phyloP scores from a whole-genome alignment of 2,888 invertebrate species.

The Nematopogon swammerdamellus region DNA sequence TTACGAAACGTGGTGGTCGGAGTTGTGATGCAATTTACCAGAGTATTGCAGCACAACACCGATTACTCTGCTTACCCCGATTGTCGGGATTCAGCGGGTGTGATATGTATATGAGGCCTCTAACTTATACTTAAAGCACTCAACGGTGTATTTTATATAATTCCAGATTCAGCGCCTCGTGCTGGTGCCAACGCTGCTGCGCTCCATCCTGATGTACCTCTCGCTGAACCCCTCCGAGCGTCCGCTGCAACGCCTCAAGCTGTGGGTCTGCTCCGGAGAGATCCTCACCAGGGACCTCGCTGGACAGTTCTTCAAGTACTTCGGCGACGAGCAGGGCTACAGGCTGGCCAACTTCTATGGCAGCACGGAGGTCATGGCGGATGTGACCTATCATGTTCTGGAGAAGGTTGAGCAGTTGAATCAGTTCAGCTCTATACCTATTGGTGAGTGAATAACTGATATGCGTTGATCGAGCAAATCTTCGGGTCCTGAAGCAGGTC shows the following conservation, averaged over 20 bases:
- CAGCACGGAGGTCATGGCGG: slow-evolving; percentile 90
- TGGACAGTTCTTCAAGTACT: slow-evolving; percentile 71
- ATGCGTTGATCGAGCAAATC: too few relatives aligned
- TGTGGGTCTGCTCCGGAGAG: slow-evolving; percentile 90
- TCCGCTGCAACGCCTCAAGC: slow-evolving; percentile 58
- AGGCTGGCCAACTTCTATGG: slow-evolving; percentile 86
- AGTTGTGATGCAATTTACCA: too few relatives aligned
- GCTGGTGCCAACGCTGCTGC: slow-evolving; percentile 78
- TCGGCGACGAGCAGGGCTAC: slow-evolving; percentile 59
- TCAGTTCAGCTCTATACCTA: slow-evolving; percentile 69
- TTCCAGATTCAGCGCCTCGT: slow-evolving; percentile 73
- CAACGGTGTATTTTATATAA: not conserved
- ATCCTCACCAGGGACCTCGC: slow-evolving; percentile 69
- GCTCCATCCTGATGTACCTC: slow-evolving; percentile 73
- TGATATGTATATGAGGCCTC: too few relatives aligned
- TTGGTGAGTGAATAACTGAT: slow-evolving; percentile 73
- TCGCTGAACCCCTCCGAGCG: slow-evolving; percentile 56
- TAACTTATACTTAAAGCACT: too few relatives aligned
- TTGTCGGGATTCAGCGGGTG: too few relatives aligned
- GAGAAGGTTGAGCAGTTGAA: slow-evolving; percentile 59
- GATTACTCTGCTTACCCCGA: too few relatives aligned
- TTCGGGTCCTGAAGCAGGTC: too few relatives aligned
- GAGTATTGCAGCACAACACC: too few relatives aligned
- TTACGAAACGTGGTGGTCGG: too few relatives aligned
- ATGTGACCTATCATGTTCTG: slow-evolving; percentile 77